Base-by-base conservation (phyloP, 2,888 invertebrate genomes). In the Agrochola circellaris region DNA sequence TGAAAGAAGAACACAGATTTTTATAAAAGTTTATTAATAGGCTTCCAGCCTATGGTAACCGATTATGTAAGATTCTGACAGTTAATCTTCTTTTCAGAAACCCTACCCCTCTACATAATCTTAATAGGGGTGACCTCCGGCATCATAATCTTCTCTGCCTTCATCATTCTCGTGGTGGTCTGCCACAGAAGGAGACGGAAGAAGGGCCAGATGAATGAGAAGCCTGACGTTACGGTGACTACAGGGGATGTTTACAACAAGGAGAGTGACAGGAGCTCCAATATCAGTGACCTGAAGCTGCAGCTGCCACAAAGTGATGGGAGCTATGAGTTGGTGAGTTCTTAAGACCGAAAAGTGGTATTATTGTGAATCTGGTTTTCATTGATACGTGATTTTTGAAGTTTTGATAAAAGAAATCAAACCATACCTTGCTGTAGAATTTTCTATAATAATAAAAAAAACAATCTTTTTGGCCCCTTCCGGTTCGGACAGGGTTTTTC, bases 241-340 rank as follows among this genome's bases (percentile, higher is more conserved):
- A 92, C 94, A 1, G 92, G 95, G 11, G 96, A 96, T 78, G 92
- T 94, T 90, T 98, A 97, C 86, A 96, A 97, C 85, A 96, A 98
- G 86, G 98, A 98, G 92, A 99, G 99, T 79, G 99, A 99, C 93
- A 97, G 98, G 82, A 99, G 99, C 90, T 99, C 99, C 54, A 99
- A 99, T 94, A 99, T 99, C 88, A 99, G 99, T 86, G 99, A 99
- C 94, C 96, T 99, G 92, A 99, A 99, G 95, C 97, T 98, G 84
- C 99, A 99, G 93, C 97, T 99, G 82, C 97, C 99, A 60, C 98
- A 99, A 26, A 98, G 98, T 75, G 98, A 98, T 77, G 98, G 98
- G 48, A 98, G 98, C 86, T 98, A 98, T 93, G 98, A 98, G 90
- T 97, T 97, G 97, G 98, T 97, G 88, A 97, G 97, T 56, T 51